phyloP scores from a whole-genome alignment of 2,113 vertebrate genomes.

The Epinephelus cyanopodus region DNA sequence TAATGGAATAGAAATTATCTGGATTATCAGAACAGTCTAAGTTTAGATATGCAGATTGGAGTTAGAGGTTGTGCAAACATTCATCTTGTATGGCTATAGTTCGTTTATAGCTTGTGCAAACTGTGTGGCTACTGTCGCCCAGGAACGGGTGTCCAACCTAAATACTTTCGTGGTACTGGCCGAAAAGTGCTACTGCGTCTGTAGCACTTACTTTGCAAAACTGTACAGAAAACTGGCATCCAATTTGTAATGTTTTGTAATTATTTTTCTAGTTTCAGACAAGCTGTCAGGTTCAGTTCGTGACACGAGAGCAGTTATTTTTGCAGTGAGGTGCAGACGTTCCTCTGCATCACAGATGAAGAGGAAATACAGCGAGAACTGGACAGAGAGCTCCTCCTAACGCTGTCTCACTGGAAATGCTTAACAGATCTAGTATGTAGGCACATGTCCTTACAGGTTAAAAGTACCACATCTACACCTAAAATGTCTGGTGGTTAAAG shows the following conservation, averaged over 20 bases:
- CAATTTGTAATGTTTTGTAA: background rate
- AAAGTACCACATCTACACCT: no score
- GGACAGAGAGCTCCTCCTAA: no score
- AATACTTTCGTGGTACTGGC: background rate
- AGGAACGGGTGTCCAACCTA: background rate
- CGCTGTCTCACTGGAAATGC: no score
- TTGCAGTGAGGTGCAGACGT: no score
- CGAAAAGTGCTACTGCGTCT: background rate
- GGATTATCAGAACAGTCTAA: conserved; percentile 84
- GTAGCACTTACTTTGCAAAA: background rate
- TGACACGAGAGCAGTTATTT: no score
- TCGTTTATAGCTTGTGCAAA: background rate
- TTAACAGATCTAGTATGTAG: no score
- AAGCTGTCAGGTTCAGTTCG: no score
- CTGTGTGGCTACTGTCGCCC: background rate
- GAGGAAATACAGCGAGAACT: no score
- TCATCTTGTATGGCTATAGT: conserved; percentile 10
- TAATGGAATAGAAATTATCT: conserved; percentile 76
- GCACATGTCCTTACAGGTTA: no score
- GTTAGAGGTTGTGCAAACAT: conserved; percentile 36
- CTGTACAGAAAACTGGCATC: background rate
- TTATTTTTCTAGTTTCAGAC: background rate
- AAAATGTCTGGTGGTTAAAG: no score
- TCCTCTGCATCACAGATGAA: no score
- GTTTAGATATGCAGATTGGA: conserved; percentile 70